Evolutionary conservation across 2,888 invertebrate genomes (phyloP), one percentile per base, ranked within the genome.

Genomic region (Clusia tigrina): DNA sequence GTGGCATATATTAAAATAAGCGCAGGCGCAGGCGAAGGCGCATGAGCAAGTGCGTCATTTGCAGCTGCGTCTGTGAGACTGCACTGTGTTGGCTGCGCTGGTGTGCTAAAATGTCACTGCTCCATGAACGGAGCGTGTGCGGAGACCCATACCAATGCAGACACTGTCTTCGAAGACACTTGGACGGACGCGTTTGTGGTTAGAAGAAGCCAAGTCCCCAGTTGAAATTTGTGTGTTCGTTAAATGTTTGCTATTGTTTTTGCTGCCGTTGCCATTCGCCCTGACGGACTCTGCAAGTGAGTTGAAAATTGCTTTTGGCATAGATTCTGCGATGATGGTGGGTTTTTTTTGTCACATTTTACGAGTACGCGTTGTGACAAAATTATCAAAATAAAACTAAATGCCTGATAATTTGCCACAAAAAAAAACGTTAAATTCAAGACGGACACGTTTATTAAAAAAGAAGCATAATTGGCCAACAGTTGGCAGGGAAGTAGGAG

Each of bases 1-100:
- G 10, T 54, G 59, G 54, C 54, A 59, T n/a, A 26, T 54, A 54
- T 54, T 54, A 52, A 48, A 24, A 52, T 23, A 52, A 15, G 24
- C 52, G 42, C 42, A 18, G 17, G 52, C 3, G 22, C 48, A 48
- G 5, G 48, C 9, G 37, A 37, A 37, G n/a, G n/a, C 15, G 37
- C 37, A 10, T 37, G 15, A 15, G 9, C 9, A 37, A 10, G 37
- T 10, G 37, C 15, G 10, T 37, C 37, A 15, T 37, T 15, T 52
- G 23, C 10, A 10, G 5, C 2, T 24, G 52, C 5, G 52, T 52
- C 20, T 52, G 23, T 52, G 22, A 5, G 18, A 15, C 18, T 23
- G 52, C 9, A 15, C 15, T 37, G 9, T 15, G 37, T 37, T 37
- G 15, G 37, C 37, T 10, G n/a, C n/a, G n/a, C n/a, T n/a, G n/a